Base-by-base conservation (phyloP, 1,140 invertebrate species). In the Hycleus phaleratus region DNA sequence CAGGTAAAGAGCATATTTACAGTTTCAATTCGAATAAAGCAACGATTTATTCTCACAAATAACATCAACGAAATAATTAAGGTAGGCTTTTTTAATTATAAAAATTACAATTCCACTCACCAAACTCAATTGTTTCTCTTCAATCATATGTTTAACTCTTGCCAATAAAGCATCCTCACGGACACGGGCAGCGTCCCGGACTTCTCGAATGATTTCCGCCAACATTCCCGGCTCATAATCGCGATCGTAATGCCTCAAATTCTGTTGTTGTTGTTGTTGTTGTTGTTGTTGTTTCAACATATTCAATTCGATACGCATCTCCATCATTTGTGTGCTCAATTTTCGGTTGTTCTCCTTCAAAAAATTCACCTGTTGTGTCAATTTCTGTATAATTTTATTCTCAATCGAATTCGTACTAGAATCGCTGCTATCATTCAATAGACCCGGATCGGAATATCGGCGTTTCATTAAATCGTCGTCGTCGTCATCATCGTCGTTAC, bases 201-300 rank as follows among this genome's bases (percentile, higher is more conserved):
- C 84, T 73, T 89, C 87, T 4, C 85, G 78, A 53, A 89, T 85
- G 60, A 88, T 75, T 73, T 88, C 86, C 64, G 79, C 74, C 64
- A 89, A 76, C 78, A 86, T 84, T 60, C 87, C 87, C 3, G 87
- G 86, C 39, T 85, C 82, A 72, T 88, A 88, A 61, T 80, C 78
- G n/a, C 73, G 67, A 43, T 74, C 70, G 49, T 61, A 69, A 58
- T 67, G 64, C 44, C 65, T 77, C 72, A 46, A 72, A 72, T 61
- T 73, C 63, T 61, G 68, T 64, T 58, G 32, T 32, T n/a, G 40
- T 42, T n/a, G 40, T 64, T 58, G 32, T 32, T n/a, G 40, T 42
- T n/a, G 40, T 42, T 42, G 40, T 61, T 68, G 79, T 73, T 65
- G 72, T 49, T 73, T 79, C 72, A 59, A 74, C 65, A 62, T 63